A percentile compares a stretch with the other conserved stretches of the same genome.
phyloP scores from a whole-genome alignment of 1,140 invertebrate genomes.

The Drosophila equinoxialis region DNA sequence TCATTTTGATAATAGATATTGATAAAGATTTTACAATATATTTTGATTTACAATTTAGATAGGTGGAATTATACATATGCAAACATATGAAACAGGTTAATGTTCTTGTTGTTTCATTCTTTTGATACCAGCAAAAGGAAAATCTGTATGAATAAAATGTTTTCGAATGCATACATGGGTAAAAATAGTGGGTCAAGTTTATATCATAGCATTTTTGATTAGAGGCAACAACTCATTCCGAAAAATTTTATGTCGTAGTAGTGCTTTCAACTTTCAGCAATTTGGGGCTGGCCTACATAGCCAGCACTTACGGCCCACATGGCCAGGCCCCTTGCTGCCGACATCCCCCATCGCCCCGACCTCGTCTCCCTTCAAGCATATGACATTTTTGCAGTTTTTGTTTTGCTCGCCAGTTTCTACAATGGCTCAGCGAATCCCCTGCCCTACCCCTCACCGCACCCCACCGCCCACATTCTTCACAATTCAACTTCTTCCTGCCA shows the following conservation, averaged over 20 bases:
- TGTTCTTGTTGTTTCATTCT: no score
- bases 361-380: slow-evolving; percentile 44
- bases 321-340: slow-evolving; percentile 2
- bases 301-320: slow-evolving; percentile 19
- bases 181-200: slow-evolving; percentile 54
- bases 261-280: slow-evolving; percentile 11
- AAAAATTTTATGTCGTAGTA: not conserved
- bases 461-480: not conserved
- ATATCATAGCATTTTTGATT: slow-evolving; percentile 49
- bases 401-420: slow-evolving; percentile 77
- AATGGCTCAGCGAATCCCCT: slow-evolving; percentile 28
- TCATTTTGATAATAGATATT: no score
- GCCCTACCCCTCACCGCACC: not conserved
- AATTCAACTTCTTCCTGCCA: slow-evolving; percentile 49
- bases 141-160: not conserved
- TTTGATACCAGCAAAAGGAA: no score
- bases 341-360: not conserved
- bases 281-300: slow-evolving; percentile 9
- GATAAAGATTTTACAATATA: no score
- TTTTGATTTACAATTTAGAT: no score
- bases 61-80: no score
- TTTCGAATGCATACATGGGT: slow-evolving; percentile 12
- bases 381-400: slow-evolving; percentile 79
- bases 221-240: slow-evolving; percentile 2
- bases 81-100: no score